These are phyloP conservation scores for Andrena minutula DNA, from an alignment of 2,888 invertebrate genomes.

Conservation along the genomic window DNA sequence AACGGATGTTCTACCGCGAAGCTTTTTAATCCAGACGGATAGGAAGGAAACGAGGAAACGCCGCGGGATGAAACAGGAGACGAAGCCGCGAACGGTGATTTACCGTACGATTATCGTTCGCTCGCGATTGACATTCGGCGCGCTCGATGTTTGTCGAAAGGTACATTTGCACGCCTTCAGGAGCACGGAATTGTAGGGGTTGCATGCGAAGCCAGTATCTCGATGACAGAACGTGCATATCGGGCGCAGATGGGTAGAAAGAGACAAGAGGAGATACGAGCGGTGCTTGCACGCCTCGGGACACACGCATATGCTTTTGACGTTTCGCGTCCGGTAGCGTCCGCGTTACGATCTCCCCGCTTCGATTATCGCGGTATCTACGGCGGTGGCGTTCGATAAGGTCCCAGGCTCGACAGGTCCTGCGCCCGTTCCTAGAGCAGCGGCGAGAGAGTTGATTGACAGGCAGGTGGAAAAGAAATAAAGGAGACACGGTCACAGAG, in stretches of 20 bases:
- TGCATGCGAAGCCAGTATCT: neutral
- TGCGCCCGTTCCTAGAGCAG: neutral
- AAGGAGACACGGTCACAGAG: slow-evolving; percentile 9
- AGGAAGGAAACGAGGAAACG: too few relatives aligned
- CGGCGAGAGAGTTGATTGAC: slow-evolving; percentile 31
- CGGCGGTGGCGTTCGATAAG: slow-evolving; percentile 23
- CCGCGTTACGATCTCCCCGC: slow-evolving; percentile 36
- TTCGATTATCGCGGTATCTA: slow-evolving; percentile 34
- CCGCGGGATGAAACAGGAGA: neutral
- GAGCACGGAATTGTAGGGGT: neutral
- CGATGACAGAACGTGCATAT: neutral
- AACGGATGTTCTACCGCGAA: too few relatives aligned
- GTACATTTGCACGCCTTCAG: neutral
- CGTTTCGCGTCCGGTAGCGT: slow-evolving; percentile 79
- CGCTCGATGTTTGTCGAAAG: slow-evolving; percentile 18
- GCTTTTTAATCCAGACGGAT: neutral
- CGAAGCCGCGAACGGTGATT: slow-evolving; percentile 12
- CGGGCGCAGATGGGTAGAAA: neutral
- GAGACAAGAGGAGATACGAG: slow-evolving; percentile 28
- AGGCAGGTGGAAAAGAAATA: slow-evolving; percentile 9
- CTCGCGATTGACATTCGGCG: slow-evolving; percentile 20
- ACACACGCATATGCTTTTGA: slow-evolving; percentile 79
- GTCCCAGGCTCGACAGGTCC: slow-evolving; percentile 1
- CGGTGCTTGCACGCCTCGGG: slow-evolving; percentile 51
- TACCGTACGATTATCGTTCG: slow-evolving; percentile 21